Evolutionary conservation across 1,140 invertebrate genomes (phyloP).

Genomic region (Tribolium madens): DNA sequence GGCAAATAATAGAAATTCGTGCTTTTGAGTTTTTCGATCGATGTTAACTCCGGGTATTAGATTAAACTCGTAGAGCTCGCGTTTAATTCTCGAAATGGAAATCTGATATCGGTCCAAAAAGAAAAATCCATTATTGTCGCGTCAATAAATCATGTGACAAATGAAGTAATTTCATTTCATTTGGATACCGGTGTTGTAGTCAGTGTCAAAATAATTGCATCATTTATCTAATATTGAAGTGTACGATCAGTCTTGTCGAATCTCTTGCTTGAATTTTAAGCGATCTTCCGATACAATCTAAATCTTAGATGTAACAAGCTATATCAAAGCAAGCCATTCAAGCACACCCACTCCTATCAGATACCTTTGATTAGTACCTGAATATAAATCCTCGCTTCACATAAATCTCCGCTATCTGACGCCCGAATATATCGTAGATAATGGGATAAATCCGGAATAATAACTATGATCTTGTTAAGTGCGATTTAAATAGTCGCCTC

Average conservation of each 20-base stretch:
- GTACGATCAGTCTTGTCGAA: constrained; percentile 12
- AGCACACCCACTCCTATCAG: constrained; percentile 30
- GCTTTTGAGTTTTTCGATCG: too few relatives aligned
- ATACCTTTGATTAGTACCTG: constrained; percentile 36
- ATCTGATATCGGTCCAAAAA: background rate
- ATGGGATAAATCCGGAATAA: constrained; percentile 37
- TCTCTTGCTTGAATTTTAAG: constrained; percentile 24
- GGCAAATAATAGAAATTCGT: too few relatives aligned
- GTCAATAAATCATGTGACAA: background rate
- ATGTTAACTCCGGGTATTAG: too few relatives aligned
- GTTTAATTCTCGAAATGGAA: background rate
- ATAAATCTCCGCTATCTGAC: constrained; percentile 35
- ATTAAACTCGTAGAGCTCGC: background rate
- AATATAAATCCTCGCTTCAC: constrained; percentile 25
- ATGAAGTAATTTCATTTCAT: background rate
- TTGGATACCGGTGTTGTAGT: background rate
- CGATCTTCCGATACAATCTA: constrained; percentile 21
- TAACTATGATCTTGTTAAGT: constrained; percentile 38
- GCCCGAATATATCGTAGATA: constrained; percentile 35
- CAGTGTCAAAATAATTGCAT: constrained; percentile 24
- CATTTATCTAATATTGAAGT: constrained; percentile 32
- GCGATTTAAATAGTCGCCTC: constrained; percentile 30
- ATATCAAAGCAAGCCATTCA: constrained; percentile 32
- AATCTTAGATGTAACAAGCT: constrained; percentile 35
- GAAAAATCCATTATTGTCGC: background rate